phyloP scores from a whole-genome alignment of 2,797 vertebrate genomes.

The Chaetodon trifasciatus region DNA sequence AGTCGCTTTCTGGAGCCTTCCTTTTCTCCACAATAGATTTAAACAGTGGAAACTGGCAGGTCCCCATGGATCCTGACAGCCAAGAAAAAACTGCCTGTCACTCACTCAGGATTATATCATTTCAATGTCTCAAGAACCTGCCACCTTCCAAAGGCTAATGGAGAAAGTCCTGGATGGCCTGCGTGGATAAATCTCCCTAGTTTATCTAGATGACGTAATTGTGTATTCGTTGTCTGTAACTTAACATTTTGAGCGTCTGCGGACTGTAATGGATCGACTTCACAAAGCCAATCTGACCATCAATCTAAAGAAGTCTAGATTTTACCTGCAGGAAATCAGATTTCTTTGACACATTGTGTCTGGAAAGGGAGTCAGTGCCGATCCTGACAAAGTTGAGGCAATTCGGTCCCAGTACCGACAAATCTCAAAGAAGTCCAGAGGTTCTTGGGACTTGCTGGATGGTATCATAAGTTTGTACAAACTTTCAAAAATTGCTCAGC shows the following conservation, averaged over 20 bases:
- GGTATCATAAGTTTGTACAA: background rate
- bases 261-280: background rate
- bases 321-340: constrained; percentile 19
- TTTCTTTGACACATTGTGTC: constrained; percentile 20
- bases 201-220: too few relatives aligned
- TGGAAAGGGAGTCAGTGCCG: background rate
- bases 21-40: too few relatives aligned
- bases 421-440: constrained; percentile 6
- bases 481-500: constrained; percentile 17
- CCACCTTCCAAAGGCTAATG: too few relatives aligned
- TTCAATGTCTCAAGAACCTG: constrained; percentile 5
- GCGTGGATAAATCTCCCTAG: too few relatives aligned
- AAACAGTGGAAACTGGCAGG: constrained; percentile 22
- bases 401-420: too few relatives aligned
- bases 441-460: background rate
- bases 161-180: too few relatives aligned
- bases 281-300: background rate
- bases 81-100: constrained; percentile 17
- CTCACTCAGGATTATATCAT: too few relatives aligned
- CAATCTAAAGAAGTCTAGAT: constrained; percentile 8
- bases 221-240: too few relatives aligned
- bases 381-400: background rate
- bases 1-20: background rate
- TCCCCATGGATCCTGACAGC: background rate
- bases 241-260: background rate